phyloP scores from a whole-genome alignment of 2,888 invertebrate genomes.

The Agriopis marginaria region DNA sequence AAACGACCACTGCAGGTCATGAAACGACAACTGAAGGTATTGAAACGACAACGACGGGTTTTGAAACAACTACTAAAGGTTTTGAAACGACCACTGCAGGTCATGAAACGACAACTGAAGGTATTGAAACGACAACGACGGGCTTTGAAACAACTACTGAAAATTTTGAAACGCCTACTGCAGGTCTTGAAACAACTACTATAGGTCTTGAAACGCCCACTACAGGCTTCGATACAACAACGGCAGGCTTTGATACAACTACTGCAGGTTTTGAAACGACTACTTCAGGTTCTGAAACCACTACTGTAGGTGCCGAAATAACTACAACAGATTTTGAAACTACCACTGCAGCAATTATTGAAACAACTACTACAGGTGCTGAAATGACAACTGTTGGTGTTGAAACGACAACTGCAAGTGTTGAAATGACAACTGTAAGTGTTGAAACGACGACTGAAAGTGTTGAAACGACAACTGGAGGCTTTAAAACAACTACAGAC shows the following conservation, averaged over 20 bases:
- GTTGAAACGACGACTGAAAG: conserved; percentile 27
- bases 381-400: neutral
- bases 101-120: conserved; percentile 15
- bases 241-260: conserved; percentile 4
- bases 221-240: neutral
- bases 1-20: too few relatives aligned
- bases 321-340: neutral
- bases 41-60: neutral
- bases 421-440: conserved; percentile 1
- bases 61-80: neutral
- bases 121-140: conserved; percentile 24
- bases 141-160: conserved; percentile 18
- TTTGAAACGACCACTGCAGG: conserved; percentile 23
- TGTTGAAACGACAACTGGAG: neutral
- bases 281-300: conserved; percentile 1
- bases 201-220: neutral
- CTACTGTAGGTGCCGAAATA: neutral
- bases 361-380: neutral
- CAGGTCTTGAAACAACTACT: neutral
- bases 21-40: neutral
- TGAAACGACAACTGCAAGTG: neutral
- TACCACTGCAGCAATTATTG: conserved; percentile 4
- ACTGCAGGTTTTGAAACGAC: neutral
- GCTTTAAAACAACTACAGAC: conserved; percentile 3
- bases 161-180: conserved; percentile 9